A percentile compares a stretch with the other conserved stretches of the same genome.
Evolutionary conservation across 2,113 vertebrate species (phyloP).

Genomic region (Chitala chitala): DNA sequence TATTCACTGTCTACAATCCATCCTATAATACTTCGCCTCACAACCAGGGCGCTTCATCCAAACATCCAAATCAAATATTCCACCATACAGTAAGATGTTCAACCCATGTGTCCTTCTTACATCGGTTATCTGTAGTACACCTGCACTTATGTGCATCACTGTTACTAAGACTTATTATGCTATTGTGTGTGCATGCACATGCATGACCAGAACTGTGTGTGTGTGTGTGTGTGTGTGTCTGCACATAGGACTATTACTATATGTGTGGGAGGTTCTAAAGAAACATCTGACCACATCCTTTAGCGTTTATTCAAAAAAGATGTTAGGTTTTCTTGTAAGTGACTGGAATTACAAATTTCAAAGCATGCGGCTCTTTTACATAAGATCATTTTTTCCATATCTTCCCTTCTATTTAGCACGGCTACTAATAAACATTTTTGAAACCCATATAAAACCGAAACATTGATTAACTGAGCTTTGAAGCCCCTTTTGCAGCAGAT

Average conservation of each 20-base stretch:
- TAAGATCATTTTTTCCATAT: conserved; percentile 1
- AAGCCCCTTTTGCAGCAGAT: not conserved
- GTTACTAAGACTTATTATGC: too few species aligned
- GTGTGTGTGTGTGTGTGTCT: not conserved
- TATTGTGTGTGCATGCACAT: too few species aligned
- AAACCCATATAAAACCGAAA: not conserved
- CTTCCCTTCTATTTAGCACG: not conserved
- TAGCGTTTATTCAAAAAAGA: conserved; percentile 20
- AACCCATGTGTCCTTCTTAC: too few species aligned
- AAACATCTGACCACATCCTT: conserved; percentile 34
- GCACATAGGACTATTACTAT: not conserved
- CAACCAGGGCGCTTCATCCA: too few species aligned
- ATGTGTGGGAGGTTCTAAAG: conserved; percentile 18
- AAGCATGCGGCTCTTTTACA: conserved; percentile 1
- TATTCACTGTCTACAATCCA: too few species aligned
- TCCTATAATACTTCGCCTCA: too few species aligned
- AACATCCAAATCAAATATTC: too few species aligned
- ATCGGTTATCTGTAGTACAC: too few species aligned
- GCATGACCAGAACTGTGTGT: not conserved
- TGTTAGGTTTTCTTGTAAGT: conserved; percentile 14
- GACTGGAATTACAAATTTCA: conserved; percentile 29
- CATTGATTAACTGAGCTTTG: not conserved
- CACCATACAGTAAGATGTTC: too few species aligned
- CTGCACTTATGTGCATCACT: too few species aligned
- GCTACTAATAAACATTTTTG: not conserved